These are phyloP conservation scores for Xanthorhoe spadicearia DNA, from an alignment of 2,888 invertebrate genomes.

Conservation along the genomic window DNA sequence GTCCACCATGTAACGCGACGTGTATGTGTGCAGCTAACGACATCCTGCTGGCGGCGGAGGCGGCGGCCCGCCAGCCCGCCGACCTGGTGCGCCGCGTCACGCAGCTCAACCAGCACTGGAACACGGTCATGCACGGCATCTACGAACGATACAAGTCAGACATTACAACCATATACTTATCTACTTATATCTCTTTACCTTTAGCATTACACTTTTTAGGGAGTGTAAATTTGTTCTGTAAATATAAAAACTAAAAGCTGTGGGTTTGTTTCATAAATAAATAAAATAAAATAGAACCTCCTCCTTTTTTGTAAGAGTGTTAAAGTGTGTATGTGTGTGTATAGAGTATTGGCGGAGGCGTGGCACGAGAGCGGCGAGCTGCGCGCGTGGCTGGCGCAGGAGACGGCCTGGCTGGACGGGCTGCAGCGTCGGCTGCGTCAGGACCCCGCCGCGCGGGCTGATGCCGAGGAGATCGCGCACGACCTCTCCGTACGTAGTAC, in stretches of 20 bases:
- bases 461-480: constrained; percentile 96
- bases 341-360: constrained; percentile 88
- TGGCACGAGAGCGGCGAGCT: constrained; percentile 92
- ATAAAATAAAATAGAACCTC: too few species aligned
- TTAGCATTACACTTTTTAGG: too few species aligned
- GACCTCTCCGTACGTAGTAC: constrained; percentile 87
- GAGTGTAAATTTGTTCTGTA: too few species aligned
- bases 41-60: constrained; percentile 84
- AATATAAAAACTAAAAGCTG: too few species aligned
- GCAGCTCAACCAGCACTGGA: constrained; percentile 89
- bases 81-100: constrained; percentile 88
- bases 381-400: constrained; percentile 90
- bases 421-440: constrained; percentile 90
- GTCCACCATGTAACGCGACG: not conserved
- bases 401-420: constrained; percentile 91
- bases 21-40: constrained; percentile 85
- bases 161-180: not conserved
- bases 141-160: constrained; percentile 87
- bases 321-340: constrained; percentile 49
- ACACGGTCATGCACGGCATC: constrained; percentile 87
- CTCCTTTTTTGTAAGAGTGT: too few species aligned
- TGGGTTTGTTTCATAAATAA: too few species aligned
- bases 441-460: constrained; percentile 89
- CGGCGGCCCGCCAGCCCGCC: constrained; percentile 78
- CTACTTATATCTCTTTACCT: too few species aligned